Evolutionary conservation across 1,140 invertebrate genomes (phyloP).

Genomic region (Diorhabda sublineata): DNA sequence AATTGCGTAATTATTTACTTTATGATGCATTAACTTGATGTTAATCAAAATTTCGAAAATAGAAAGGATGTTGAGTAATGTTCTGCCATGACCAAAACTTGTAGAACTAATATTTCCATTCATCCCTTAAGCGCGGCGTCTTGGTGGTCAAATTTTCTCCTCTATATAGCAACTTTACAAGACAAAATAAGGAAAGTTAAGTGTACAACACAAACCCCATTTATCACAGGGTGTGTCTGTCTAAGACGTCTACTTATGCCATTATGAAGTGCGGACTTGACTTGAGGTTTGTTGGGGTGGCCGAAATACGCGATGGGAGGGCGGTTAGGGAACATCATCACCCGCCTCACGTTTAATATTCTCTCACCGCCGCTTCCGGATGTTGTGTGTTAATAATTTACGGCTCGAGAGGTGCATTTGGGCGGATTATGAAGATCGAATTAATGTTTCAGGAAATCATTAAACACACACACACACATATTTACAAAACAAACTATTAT

Average conservation of each 20-base stretch:
- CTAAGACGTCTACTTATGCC: conserved; percentile 33
- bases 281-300: conserved; percentile 24
- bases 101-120: not conserved
- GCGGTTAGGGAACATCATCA: not conserved
- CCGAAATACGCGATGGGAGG: not conserved
- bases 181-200: conserved; percentile 17
- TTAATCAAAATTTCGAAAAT: no score
- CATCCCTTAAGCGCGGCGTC: conserved; percentile 1
- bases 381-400: conserved; percentile 21
- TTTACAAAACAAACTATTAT: no score
- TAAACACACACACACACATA: no score
- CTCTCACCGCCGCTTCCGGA: conserved; percentile 15
- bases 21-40: no score
- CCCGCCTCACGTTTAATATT: conserved; percentile 23
- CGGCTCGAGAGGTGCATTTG: conserved; percentile 11
- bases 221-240: conserved; percentile 31
- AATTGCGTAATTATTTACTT: no score
- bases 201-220: conserved; percentile 24
- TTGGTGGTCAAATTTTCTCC: conserved; percentile 10
- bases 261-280: conserved; percentile 35
- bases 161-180: conserved; percentile 8
- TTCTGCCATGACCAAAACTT: not conserved
- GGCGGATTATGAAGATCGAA: not conserved
- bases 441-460: not conserved
- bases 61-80: not conserved